Conservation (phyloP, 2,888 invertebrate species). For the Baronia brevicornis region DNA sequence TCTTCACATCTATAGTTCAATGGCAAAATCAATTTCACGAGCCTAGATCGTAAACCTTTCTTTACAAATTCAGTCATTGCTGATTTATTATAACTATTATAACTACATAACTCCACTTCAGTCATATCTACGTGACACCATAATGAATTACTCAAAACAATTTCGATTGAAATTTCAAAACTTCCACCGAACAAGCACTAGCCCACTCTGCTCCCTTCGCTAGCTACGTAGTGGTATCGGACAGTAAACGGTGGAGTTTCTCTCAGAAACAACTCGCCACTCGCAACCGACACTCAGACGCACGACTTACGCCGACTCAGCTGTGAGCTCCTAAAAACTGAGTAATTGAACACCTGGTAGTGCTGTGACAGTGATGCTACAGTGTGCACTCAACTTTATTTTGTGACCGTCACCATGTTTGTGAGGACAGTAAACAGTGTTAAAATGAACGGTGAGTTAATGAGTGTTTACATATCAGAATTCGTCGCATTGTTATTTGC, state of each 20-base stretch:
- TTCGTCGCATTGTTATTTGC: slow-evolving; percentile 2
- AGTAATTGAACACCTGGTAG: slow-evolving; percentile 22
- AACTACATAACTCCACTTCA: too few relatives aligned
- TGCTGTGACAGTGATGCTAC: slow-evolving; percentile 64
- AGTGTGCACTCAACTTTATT: slow-evolving; percentile 36
- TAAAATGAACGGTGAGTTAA: slow-evolving; percentile 57
- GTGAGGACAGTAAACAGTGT: slow-evolving; percentile 48
- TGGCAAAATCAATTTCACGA: too few relatives aligned
- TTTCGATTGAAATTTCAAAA: slow-evolving; percentile 2
- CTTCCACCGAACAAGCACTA: slow-evolving; percentile 6
- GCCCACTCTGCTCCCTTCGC: slow-evolving; percentile 8
- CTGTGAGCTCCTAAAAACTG: slow-evolving; percentile 2
- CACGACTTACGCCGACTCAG: slow-evolving; percentile 7
- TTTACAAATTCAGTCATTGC: too few relatives aligned
- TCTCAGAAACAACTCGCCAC: slow-evolving; percentile 34
- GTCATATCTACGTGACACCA: too few relatives aligned
- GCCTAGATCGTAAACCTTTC: too few relatives aligned
- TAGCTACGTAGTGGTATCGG: slow-evolving; percentile 3
- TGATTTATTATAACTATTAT: too few relatives aligned
- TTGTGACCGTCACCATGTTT: slow-evolving; percentile 38
- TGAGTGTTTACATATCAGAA: slow-evolving; percentile 15
- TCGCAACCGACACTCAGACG: slow-evolving; percentile 28
- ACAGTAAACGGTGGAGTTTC: slow-evolving; percentile 9
- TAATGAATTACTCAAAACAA: background rate
- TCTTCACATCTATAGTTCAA: too few relatives aligned